A percentile compares a stretch with the other conserved stretches of the same genome.
Evolutionary conservation across 2,113 vertebrate genomes (phyloP).

Genomic region (Varanus komodoensis): DNA sequence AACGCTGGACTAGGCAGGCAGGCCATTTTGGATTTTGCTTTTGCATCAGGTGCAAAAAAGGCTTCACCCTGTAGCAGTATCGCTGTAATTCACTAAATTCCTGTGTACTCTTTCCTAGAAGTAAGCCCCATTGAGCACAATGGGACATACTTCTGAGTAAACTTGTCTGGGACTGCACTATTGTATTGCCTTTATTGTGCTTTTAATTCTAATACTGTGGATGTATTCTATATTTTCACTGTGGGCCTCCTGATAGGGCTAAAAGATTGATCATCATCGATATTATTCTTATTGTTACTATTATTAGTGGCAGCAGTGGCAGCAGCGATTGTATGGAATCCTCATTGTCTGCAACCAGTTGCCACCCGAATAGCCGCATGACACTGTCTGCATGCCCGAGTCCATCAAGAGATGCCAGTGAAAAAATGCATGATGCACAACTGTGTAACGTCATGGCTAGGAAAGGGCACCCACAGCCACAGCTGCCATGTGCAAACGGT

Average conservation of each 20-base stretch:
- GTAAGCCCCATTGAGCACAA: background rate
- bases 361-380: background rate
- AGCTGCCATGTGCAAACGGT: background rate
- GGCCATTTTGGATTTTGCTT: background rate
- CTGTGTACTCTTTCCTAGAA: background rate
- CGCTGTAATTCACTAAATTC: background rate
- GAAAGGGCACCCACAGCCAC: background rate
- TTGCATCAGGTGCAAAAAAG: background rate
- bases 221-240: background rate
- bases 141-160: background rate
- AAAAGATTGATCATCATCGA: background rate
- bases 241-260: background rate
- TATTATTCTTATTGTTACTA: too few relatives aligned
- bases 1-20: background rate
- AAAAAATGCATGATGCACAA: background rate
- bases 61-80: background rate
- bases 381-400: background rate
- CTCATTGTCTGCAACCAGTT: background rate
- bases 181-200: background rate
- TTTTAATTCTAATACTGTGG: background rate
- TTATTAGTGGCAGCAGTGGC: too few relatives aligned
- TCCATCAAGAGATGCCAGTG: background rate
- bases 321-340: background rate
- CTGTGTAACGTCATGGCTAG: background rate
- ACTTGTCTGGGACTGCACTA: background rate